Conservation (phyloP, 1,140 invertebrate genomes). For the Lerema accius region DNA sequence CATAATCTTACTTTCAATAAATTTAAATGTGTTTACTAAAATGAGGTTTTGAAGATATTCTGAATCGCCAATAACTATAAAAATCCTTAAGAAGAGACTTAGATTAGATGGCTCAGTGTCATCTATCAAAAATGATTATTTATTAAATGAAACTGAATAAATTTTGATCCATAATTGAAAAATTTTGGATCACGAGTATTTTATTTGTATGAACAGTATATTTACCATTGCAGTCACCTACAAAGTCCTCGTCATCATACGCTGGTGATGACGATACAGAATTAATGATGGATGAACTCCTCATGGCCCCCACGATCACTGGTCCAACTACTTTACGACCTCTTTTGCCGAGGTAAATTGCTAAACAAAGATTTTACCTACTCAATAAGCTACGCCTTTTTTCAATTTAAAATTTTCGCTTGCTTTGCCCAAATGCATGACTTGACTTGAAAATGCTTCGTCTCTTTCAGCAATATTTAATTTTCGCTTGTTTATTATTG, state of each 20-base stretch:
- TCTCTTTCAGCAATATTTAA: slow-evolving; percentile 2
- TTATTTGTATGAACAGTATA: slow-evolving; percentile 54
- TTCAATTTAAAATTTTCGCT: slow-evolving; percentile 16
- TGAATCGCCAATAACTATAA: no score
- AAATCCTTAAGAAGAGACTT: no score
- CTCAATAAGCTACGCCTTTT: slow-evolving; percentile 8
- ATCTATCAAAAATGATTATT: no score
- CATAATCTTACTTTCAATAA: no score
- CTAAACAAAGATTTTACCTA: background rate
- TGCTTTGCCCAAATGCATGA: slow-evolving; percentile 20
- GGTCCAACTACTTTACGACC: slow-evolving; percentile 86
- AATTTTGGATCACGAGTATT: background rate
- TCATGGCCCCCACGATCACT: slow-evolving; percentile 87
- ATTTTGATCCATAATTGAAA: no score
- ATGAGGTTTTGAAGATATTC: no score
- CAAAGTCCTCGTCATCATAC: slow-evolving; percentile 86
- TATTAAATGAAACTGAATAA: no score
- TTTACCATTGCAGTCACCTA: slow-evolving; percentile 81
- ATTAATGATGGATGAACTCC: slow-evolving; percentile 88
- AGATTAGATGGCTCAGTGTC: no score
- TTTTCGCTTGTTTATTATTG: slow-evolving; percentile 13
- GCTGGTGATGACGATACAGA: slow-evolving; percentile 87
- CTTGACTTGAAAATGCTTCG: slow-evolving; percentile 21
- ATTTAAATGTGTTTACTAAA: no score
- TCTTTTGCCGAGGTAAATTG: slow-evolving; percentile 83